These are phyloP conservation scores for Drosophila tanythrix DNA, from an alignment of 2,888 invertebrate genomes.

Conservation along the genomic window DNA sequence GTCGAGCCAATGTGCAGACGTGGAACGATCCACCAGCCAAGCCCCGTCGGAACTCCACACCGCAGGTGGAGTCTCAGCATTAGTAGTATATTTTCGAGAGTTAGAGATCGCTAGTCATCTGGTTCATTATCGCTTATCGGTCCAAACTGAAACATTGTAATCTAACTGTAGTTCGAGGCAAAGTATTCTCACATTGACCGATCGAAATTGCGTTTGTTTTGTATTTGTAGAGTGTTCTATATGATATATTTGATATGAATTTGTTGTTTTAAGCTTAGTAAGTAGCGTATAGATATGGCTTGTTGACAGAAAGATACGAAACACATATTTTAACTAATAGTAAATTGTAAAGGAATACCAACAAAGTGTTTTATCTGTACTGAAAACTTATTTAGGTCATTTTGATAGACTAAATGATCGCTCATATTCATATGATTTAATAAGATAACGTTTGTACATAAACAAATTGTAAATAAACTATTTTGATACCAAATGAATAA, in stretches of 20 bases:
- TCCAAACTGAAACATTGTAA: slow-evolving; percentile 32
- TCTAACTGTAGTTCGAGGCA: slow-evolving; percentile 39
- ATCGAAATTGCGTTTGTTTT: slow-evolving; percentile 31
- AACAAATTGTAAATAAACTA: neutral
- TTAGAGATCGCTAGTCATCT: slow-evolving; percentile 65
- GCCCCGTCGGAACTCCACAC: slow-evolving; percentile 72
- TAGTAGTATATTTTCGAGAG: slow-evolving; percentile 35
- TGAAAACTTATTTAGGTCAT: neutral
- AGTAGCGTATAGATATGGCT: slow-evolving; percentile 38
- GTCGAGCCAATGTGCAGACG: slow-evolving; percentile 88
- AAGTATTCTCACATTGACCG: slow-evolving; percentile 56
- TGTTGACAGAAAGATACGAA: slow-evolving; percentile 31
- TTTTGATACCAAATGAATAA: neutral
- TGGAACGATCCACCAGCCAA: slow-evolving; percentile 88
- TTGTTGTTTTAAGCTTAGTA: slow-evolving; percentile 50
- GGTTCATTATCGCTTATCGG: slow-evolving; percentile 41
- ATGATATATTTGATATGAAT: slow-evolving; percentile 32
- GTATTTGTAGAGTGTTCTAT: slow-evolving; percentile 52
- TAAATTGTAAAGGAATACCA: slow-evolving; percentile 16
- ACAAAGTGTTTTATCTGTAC: neutral
- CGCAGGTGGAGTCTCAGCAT: slow-evolving; percentile 81
- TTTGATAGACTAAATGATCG: neutral
- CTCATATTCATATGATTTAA: neutral
- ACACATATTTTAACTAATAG: neutral
- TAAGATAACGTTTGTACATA: neutral